phyloP scores from a whole-genome alignment of 2,113 vertebrate species.

The Hippolais icterina region DNA sequence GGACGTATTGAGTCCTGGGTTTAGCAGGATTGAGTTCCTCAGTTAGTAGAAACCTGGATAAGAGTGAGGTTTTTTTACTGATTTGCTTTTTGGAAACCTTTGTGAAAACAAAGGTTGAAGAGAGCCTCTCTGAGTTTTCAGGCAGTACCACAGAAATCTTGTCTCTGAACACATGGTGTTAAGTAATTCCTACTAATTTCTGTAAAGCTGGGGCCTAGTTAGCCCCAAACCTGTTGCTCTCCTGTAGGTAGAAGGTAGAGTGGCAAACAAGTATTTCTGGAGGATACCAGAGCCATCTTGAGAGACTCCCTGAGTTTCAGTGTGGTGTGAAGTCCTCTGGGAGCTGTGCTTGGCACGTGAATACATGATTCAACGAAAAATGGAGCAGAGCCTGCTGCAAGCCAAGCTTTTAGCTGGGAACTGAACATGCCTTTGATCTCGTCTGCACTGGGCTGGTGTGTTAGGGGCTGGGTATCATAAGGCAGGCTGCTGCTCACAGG shows the following conservation, averaged over 20 bases:
- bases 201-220: neutral
- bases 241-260: neutral
- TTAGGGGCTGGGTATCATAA: neutral
- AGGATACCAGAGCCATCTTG: neutral
- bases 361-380: neutral
- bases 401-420: neutral
- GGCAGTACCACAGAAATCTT: neutral
- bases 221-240: neutral
- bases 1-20: neutral
- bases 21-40: neutral
- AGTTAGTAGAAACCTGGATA: neutral
- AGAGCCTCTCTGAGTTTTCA: neutral
- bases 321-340: neutral
- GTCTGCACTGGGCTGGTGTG: fast-evolving
- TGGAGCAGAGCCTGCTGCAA: neutral
- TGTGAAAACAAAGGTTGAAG: neutral
- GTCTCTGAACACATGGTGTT: neutral
- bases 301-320: neutral
- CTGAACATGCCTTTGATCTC: neutral
- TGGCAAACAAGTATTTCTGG: neutral
- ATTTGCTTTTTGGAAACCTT: neutral
- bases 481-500: neutral
- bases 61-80: neutral
- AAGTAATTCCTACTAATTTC: neutral
- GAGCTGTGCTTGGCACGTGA: neutral